A percentile compares a stretch with the other conserved stretches of the same genome.
phyloP scores from a whole-genome alignment of 2,113 vertebrate species.

The Micromys minutus region DNA sequence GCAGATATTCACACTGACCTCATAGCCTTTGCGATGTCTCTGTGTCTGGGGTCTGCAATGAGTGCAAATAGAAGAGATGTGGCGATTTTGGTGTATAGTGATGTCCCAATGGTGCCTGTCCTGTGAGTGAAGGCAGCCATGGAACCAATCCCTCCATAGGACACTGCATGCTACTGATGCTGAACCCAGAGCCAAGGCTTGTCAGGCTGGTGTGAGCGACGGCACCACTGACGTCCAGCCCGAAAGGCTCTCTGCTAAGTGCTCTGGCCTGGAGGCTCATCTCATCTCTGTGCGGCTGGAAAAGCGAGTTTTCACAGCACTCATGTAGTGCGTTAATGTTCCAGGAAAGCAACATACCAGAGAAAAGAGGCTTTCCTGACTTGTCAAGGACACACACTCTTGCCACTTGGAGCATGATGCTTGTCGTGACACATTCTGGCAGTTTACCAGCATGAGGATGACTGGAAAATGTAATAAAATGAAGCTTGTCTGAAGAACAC shows the following conservation, averaged over 20 bases:
- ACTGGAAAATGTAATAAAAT: constrained; percentile 58
- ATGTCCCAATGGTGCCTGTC: background rate
- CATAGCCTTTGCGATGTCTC: background rate
- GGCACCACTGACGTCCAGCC: background rate
- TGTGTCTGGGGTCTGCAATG: background rate
- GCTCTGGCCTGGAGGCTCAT: background rate
- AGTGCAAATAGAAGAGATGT: background rate
- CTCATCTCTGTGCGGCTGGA: background rate
- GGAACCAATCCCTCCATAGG: background rate
- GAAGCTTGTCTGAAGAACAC: constrained; percentile 27
- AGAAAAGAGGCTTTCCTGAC: background rate
- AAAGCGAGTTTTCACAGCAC: background rate
- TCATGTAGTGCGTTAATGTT: background rate
- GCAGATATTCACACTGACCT: background rate
- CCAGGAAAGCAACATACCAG: background rate
- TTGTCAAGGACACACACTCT: background rate
- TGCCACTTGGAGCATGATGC: background rate
- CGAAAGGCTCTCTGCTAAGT: background rate
- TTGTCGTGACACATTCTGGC: constrained; percentile 18
- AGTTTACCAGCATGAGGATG: background rate
- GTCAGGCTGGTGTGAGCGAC: background rate
- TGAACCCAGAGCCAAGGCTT: background rate
- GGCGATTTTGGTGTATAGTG: no score
- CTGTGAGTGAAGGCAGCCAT: background rate
- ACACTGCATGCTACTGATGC: background rate